Conservation (phyloP, 2,888 invertebrate genomes). For the Isotomurus palustris region DNA sequence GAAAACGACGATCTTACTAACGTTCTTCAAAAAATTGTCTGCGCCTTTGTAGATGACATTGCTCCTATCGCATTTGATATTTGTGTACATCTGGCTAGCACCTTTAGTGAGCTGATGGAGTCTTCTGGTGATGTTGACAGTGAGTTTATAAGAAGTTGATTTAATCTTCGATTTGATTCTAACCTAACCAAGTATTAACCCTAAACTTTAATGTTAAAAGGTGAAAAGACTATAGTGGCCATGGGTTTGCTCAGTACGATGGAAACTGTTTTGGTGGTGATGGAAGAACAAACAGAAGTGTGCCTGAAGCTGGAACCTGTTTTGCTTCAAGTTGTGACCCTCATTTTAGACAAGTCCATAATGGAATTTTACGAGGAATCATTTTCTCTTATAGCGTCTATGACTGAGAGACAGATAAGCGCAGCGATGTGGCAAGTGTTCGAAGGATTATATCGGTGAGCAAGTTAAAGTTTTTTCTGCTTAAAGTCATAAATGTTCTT, state of each 20-base stretch:
- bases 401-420: constrained; percentile 83
- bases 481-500: neutral
- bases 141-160: no score
- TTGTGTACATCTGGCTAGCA: constrained; percentile 72
- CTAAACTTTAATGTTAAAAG: no score
- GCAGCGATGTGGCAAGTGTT: constrained; percentile 95
- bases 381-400: constrained; percentile 81
- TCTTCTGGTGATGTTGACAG: constrained; percentile 40
- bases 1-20: constrained; percentile 96
- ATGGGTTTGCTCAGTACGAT: constrained; percentile 95
- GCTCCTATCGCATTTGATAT: constrained; percentile 91
- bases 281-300: constrained; percentile 81
- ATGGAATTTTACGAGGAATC: constrained; percentile 98
- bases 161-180: neutral
- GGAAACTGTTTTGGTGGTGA: constrained; percentile 87
- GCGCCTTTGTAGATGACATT: constrained; percentile 80
- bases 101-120: constrained; percentile 44
- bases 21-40: constrained; percentile 92
- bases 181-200: no score
- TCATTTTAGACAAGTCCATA: constrained; percentile 65
- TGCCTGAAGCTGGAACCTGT: constrained; percentile 85
- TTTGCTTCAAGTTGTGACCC: constrained; percentile 76
- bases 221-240: constrained; percentile 94
- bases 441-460: constrained; percentile 69
- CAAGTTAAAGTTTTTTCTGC: constrained; percentile 2